Evolutionary conservation across 1,140 invertebrate genomes (phyloP).

Genomic region (Drosophila miranda): DNA sequence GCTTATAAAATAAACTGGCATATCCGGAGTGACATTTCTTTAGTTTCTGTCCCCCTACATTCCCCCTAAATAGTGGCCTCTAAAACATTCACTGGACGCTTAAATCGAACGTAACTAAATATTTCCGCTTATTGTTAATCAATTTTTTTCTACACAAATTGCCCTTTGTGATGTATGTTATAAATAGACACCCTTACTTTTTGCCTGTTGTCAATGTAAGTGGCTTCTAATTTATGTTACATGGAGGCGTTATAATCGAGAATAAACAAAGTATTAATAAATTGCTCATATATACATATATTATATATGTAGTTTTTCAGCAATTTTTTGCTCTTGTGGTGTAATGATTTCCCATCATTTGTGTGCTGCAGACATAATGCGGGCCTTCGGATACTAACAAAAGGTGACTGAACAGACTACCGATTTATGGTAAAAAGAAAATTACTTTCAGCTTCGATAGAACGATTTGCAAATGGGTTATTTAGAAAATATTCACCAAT

Average conservation of each 20-base stretch:
- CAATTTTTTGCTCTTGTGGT: no score
- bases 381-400: background rate
- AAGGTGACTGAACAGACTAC: no score
- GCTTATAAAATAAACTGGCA: conserved; percentile 50
- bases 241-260: conserved; percentile 56
- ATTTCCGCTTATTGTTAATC: conserved; percentile 71
- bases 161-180: background rate
- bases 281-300: background rate
- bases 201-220: conserved; percentile 8
- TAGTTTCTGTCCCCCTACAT: background rate
- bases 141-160: conserved; percentile 56
- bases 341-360: no score
- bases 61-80: background rate
- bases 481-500: background rate
- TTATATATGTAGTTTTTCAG: background rate
- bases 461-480: no score
- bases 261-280: background rate
- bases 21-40: conserved; percentile 56
- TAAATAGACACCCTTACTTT: conserved; percentile 12
- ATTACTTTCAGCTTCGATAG: no score
- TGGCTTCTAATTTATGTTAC: conserved; percentile 56
- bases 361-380: no score
- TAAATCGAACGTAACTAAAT: conserved; percentile 71
- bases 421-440: no score
- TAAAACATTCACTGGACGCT: conserved; percentile 6